Base-by-base conservation (phyloP, 1,140 invertebrate species). In the Leptopilina clavipes region DNA sequence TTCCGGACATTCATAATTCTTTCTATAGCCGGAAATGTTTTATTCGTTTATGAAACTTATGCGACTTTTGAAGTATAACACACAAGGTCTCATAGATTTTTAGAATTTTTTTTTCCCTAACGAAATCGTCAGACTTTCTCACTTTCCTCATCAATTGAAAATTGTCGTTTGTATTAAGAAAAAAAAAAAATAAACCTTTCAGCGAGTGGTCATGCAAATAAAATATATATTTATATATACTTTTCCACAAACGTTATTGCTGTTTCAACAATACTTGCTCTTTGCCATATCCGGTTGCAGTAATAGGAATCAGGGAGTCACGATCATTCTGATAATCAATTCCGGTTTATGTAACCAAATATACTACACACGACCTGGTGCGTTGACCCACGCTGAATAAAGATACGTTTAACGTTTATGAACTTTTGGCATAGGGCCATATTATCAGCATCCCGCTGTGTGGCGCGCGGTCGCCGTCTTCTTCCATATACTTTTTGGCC, bases 341-440 rank as follows among this genome's bases (percentile, higher is more conserved):
- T 65, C 59, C 59, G 59, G 59, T 65, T 65, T 65, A 65, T 65
- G 59, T 65, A 65, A 65, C 25, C 11, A 14, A 65, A 65, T 65
- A 65, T 65, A 31, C 59, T 65, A n/a, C n/a, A n/a, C n/a, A n/a
- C 12, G 25, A 65, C 22, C 14, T 65, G 22, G 59, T 65, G 59
- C 59, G 59, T 65, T 65, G 59, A 65, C 59, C 59, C 59, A 65
- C 25, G 25, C 59, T 65, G 8, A 18, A 59, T 65, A 65, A 56
- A 19, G 56, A 65, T 65, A 65, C 10, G 10, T 31, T 65, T 65
- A 65, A 65, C 22, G 22, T 31, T 65, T 65, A 65, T 65, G 59
- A 65, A 65, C 59, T 65, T n/a, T n/a, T 65, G 59, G 59, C 25
- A 31, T 65, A 65, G 22, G 59, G 59, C 59, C 59, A 65, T 17